A percentile compares a stretch with the other conserved stretches of the same genome.
Conservation (phyloP, 2,113 vertebrate genomes). For the Vombatus ursinus region DNA sequence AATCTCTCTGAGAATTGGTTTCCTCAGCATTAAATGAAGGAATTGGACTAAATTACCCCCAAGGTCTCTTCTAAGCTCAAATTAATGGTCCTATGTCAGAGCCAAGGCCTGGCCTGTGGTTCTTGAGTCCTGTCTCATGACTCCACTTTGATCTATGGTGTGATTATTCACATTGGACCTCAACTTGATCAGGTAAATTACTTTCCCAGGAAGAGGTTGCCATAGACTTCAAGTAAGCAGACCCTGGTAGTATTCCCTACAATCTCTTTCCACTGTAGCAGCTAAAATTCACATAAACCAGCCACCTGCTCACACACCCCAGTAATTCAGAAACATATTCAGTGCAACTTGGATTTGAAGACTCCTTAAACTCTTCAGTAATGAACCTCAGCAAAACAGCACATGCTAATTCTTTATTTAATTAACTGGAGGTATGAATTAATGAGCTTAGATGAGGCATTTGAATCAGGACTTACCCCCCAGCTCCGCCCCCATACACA, state of each 20-base stretch:
- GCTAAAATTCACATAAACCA: background rate
- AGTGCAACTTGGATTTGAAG: background rate
- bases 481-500: background rate
- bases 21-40: background rate
- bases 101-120: background rate
- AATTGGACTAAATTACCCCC: background rate
- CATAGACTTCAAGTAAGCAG: background rate
- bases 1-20: background rate
- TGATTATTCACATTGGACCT: background rate
- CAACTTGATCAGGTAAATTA: background rate
- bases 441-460: slow-evolving; percentile 42
- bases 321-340: background rate
- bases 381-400: background rate
- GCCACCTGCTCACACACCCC: background rate
- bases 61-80: background rate
- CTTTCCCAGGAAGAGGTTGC: background rate
- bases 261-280: background rate
- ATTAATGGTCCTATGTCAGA: background rate
- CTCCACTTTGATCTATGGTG: background rate
- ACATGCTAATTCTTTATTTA: slow-evolving; percentile 14
- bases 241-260: background rate
- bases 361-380: background rate
- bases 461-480: slow-evolving; percentile 55
- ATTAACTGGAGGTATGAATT: slow-evolving; percentile 16
- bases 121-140: background rate